These are phyloP conservation scores for Uropsilus gracilis DNA, from an alignment of 2,113 vertebrate species.

Conservation along the genomic window DNA sequence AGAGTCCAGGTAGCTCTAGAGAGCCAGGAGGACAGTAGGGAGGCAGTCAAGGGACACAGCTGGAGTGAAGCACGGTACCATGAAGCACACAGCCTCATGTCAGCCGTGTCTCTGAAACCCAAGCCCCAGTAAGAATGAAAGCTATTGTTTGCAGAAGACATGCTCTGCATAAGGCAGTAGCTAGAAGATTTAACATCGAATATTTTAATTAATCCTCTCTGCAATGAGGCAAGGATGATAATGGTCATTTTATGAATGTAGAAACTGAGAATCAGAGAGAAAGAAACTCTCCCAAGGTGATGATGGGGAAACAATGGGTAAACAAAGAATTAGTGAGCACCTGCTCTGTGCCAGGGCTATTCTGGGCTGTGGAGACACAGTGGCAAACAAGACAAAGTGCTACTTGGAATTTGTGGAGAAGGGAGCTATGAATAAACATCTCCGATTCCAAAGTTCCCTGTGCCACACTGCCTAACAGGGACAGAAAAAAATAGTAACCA, in stretches of 20 bases:
- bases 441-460: not conserved
- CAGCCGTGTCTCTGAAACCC: not conserved
- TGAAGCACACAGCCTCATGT: rapidly evolving
- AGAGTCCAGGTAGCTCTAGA: not conserved
- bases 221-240: not conserved
- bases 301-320: not conserved
- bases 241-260: not conserved
- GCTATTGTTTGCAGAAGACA: not conserved
- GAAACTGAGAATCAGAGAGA: not conserved
- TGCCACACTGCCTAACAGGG: not conserved
- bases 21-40: not conserved
- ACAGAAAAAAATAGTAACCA: not conserved
- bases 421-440: not conserved
- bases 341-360: not conserved
- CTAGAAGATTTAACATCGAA: not conserved
- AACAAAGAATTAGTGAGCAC: not conserved
- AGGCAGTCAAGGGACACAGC: not conserved
- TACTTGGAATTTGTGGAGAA: not conserved
- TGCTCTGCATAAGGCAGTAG: not conserved
- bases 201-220: not conserved
- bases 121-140: not conserved
- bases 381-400: not conserved
- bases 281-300: not conserved
- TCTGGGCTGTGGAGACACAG: not conserved
- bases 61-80: not conserved